Evolutionary conservation across 2,113 vertebrate species (phyloP), one percentile per base, ranked within the genome.

Genomic region (Callocephalon fimbriatum): DNA sequence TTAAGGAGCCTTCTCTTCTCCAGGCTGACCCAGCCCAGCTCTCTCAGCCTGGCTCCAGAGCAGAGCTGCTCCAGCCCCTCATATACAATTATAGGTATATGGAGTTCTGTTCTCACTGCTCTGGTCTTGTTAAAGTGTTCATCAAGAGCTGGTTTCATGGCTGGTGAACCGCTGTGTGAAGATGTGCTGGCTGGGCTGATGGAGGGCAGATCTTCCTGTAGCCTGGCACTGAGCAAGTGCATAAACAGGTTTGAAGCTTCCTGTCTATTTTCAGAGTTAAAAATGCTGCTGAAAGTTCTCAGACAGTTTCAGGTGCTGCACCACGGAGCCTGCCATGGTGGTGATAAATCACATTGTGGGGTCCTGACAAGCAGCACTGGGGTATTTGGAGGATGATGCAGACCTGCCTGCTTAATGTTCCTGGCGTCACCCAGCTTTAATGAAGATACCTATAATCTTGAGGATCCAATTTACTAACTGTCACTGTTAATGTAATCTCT

Each of bases 391-490:
- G 91, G 62, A 25, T 2, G 17, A 45, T 59, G 38, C 42, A 23
- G 18, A 51, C 4, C 70, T 48, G 25, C 38, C 58, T 75, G 50
- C 35, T 31, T 78, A 42, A 21, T 40, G 32, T 37, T 73, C 51
- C 81, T 3, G 0, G 59, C 82, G 19, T 44, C 16, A 23, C 63
- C 79, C 11, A 2, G 22, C 8, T 63, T 88, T 96, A 68, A 71
- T 70, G 50, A 75, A 91, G 86, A 67, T 48, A 51, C 81, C 89
- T 77, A 2, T 40, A 71, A 82, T 62, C 38, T 18, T 8, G 35
- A 59, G 73, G 38, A 68, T 56, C 85, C 88, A 74, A 95, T 95
- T 96, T 92, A 74, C 59, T 31, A 15, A 37, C 82, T 85, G 70
- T 58, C 93, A 79, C 19, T 23, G 58, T 16, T 75, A 87, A 89